Percentiles rank a stretch among this genome's conserved stretches.
Conservation (phyloP, 2,888 invertebrate genomes). For the Trachelus iudaicus region DNA sequence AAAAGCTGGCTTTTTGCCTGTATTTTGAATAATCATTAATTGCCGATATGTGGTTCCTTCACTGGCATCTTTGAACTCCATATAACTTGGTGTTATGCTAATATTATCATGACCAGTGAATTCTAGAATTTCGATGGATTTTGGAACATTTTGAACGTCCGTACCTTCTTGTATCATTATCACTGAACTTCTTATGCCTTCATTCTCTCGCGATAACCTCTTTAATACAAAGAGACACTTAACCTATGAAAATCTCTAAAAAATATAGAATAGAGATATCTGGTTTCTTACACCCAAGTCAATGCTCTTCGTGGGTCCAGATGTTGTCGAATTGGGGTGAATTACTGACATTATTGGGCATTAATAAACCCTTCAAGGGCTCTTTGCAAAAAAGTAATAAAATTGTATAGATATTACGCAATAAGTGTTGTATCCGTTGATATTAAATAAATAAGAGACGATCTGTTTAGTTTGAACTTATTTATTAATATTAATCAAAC, state of each 20-base stretch:
- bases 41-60: constrained; percentile 60
- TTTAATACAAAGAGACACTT: background rate
- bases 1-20: constrained; percentile 52
- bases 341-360: background rate
- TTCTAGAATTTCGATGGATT: constrained; percentile 5
- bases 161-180: constrained; percentile 5
- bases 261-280: background rate
- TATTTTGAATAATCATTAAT: constrained; percentile 58
- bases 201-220: background rate
- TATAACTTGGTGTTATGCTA: constrained; percentile 56
- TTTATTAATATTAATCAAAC: background rate
- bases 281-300: background rate
- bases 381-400: background rate
- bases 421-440: background rate
- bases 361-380: background rate
- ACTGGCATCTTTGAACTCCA: constrained; percentile 63
- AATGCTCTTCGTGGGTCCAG: background rate
- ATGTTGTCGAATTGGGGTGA: background rate
- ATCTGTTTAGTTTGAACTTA: background rate
- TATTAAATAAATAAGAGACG: background rate
- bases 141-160: constrained; percentile 1
- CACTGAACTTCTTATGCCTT: constrained; percentile 1
- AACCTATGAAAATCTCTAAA: background rate
- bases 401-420: background rate
- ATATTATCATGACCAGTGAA: constrained; percentile 43